phyloP scores from a whole-genome alignment of 1,140 invertebrate species.

The Trachymyrmex cornetzi region DNA sequence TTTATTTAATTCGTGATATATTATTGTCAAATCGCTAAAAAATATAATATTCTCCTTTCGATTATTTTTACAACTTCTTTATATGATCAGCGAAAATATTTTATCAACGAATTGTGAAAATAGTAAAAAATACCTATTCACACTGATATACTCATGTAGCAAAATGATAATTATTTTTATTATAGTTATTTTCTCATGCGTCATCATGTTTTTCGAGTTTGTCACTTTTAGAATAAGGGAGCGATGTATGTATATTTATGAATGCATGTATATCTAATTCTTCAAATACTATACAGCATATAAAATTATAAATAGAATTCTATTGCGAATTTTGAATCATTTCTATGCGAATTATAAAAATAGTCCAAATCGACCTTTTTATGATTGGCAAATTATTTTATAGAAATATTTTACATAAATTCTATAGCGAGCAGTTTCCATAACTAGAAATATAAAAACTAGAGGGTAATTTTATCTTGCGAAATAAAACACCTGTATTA shows the following conservation, averaged over 20 bases:
- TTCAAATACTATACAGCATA: neutral
- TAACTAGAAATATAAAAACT: constrained; percentile 27
- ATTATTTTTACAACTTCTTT: neutral
- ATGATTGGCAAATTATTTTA: neutral
- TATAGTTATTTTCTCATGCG: neutral
- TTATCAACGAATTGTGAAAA: neutral
- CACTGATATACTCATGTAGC: no score
- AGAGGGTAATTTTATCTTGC: constrained; percentile 7
- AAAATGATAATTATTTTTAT: neutral
- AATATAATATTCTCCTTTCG: constrained; percentile 1
- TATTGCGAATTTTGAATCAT: neutral
- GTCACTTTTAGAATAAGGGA: no score
- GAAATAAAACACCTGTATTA: constrained; percentile 34
- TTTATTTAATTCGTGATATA: constrained; percentile 18
- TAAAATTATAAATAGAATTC: neutral
- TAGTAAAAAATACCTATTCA: neutral
- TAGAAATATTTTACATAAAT: neutral
- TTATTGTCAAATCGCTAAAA: neutral
- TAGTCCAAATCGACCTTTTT: neutral
- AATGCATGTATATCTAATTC: neutral
- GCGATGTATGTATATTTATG: neutral
- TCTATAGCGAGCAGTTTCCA: neutral
- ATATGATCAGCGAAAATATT: neutral
- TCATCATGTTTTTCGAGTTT: neutral
- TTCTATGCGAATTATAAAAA: no score